Base-by-base conservation (phyloP, 30 jellyfish, hydroid and myxozoan species). In the Chrysaora quinquecirrha region DNA sequence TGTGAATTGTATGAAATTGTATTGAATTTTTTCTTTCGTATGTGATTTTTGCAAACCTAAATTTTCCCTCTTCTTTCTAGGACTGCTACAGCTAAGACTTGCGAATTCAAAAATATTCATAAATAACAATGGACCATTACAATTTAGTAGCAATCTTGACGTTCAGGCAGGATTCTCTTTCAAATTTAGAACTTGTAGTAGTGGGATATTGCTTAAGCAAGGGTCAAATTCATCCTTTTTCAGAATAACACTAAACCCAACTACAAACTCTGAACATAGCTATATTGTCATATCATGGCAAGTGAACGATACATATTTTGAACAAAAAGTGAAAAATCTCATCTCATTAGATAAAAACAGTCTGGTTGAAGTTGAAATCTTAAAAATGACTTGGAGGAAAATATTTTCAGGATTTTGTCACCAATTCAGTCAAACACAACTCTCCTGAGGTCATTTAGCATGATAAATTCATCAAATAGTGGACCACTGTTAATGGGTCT, bases 121-220 rank as follows among this genome's bases (percentile, higher is more conserved):
- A 1, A 32, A 23, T 29, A 48, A 48, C 1, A 49, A 66, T 50
- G 90, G 90, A 18, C 78, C 95, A 11, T 61, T 64, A 21, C 83
- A 30, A 20, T 58, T 56, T 1, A 30, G 33, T 0, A 29, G 84
- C 9, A 11, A 60, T 3, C 34, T 72, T 0, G 73, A 74, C 24
- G 30, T 84, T 2, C 24, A 22, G 6, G 22, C 47, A 33, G 96
- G 96, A 31, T 86, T 86, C 47, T 64, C 86, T 0, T 76, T 86
- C 56, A 75, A 76, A 52, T 86, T 86, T 43, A 65, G 96, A 48
- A 86, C 87, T 67, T 86, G 96, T 47, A 21, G 22, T 47, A 29
- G 65, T 48, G 96, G 96, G 6, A 68, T 62, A 21, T 49, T 86
- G 25, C 67, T 86, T 1, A 43, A 27, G 30, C 86, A 75, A 47